Percentiles rank a stretch among this genome's conserved stretches.
Evolutionary conservation across 37 sponge, comb jelly and placozoan species (phyloP).

Genomic region (Oopsacas minuta): DNA sequence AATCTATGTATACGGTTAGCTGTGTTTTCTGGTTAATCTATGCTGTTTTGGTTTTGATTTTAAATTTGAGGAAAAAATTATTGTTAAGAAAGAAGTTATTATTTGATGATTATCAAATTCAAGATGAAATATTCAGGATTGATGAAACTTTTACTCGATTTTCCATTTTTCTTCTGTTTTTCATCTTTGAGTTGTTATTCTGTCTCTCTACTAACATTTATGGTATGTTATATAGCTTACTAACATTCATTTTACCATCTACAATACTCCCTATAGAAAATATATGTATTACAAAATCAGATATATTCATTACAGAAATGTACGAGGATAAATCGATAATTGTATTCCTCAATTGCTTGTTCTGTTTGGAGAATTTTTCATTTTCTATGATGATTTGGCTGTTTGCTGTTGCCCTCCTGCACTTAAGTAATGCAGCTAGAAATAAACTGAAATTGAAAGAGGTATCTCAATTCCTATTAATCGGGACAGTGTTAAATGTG

Average conservation of each 20-base stretch:
- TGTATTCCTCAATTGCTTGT: background rate
- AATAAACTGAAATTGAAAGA: background rate
- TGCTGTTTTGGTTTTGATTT: background rate
- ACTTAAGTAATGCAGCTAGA: constrained; percentile 7
- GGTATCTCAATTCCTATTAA: background rate
- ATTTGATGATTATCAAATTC: background rate
- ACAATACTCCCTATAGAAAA: background rate
- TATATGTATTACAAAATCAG: background rate
- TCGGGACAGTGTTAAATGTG: background rate
- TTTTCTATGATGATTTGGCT: constrained; percentile 4
- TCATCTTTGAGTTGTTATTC: background rate
- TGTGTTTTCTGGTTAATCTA: background rate
- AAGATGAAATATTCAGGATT: background rate
- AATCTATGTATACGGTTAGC: background rate
- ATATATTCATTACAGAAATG: background rate
- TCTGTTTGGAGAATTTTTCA: background rate
- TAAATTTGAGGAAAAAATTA: background rate
- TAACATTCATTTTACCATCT: background rate
- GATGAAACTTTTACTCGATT: background rate
- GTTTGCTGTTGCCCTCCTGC: background rate
- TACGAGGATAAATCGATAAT: background rate
- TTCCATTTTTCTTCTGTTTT: background rate
- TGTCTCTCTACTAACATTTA: background rate
- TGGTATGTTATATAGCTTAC: background rate
- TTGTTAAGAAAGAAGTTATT: background rate